Percentiles rank a stretch among this genome's conserved stretches.
Conservation (phyloP, 2,797 vertebrate genomes). For the Petrocephalus schoutedeni region DNA sequence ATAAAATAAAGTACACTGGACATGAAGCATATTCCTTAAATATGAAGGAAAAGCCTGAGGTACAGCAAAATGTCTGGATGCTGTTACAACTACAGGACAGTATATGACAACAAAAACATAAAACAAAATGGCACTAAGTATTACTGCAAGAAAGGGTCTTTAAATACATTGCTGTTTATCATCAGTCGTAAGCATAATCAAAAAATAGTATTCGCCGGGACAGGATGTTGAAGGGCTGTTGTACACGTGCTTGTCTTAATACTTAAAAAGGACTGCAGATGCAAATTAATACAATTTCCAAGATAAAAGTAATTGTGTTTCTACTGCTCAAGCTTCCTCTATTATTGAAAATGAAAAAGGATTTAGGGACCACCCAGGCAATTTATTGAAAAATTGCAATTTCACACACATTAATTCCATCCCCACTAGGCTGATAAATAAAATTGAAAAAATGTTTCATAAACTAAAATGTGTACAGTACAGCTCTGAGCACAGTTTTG, state of each 20-base stretch:
- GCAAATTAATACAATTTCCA: conserved; percentile 8
- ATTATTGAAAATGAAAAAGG: conserved; percentile 5
- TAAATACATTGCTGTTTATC: neutral
- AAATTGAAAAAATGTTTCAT: neutral
- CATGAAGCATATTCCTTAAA: neutral
- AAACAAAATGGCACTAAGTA: neutral
- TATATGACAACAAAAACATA: neutral
- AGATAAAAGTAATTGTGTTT: conserved; percentile 11
- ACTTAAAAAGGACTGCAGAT: neutral
- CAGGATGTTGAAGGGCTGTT: neutral
- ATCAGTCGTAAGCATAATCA: neutral
- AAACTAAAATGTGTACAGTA: neutral
- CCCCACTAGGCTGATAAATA: neutral
- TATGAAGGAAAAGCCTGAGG: neutral
- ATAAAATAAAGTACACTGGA: neutral
- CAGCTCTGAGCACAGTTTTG: neutral
- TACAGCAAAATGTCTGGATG: neutral
- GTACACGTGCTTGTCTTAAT: neutral
- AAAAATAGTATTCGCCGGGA: neutral
- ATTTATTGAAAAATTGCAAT: conserved; percentile 14
- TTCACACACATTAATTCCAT: conserved; percentile 11
- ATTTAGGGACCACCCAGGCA: conserved; percentile 12
- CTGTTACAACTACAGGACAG: neutral
- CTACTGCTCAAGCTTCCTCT: neutral
- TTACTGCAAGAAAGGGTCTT: neutral